Evolutionary conservation across 2,113 vertebrate genomes (phyloP).

Genomic region (Anoplopoma fimbria): DNA sequence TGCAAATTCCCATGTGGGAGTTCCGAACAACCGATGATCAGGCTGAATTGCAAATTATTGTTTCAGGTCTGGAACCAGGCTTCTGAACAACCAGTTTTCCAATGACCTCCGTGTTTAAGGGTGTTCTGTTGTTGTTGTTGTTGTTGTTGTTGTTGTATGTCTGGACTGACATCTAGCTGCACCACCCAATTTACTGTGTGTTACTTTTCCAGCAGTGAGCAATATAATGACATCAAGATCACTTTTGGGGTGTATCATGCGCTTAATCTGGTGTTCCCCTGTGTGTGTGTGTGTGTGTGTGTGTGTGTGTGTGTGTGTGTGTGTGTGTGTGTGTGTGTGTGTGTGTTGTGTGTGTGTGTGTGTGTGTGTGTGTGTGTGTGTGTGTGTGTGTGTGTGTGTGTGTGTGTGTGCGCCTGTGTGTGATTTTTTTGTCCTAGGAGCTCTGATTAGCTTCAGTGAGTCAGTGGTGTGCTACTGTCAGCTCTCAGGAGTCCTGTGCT

Average conservation of each 20-base stretch:
- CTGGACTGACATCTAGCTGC: background rate
- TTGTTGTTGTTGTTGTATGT: background rate
- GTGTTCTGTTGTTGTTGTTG: background rate
- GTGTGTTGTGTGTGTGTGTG: constrained; percentile 15
- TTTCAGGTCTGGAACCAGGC: constrained; percentile 9
- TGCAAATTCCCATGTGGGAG: background rate
- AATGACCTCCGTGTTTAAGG: background rate
- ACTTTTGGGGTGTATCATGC: background rate
- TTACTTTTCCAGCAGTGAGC: background rate
- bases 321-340: constrained; percentile 28
- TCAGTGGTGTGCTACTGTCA: constrained; percentile 63
- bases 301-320: background rate
- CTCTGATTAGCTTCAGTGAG: constrained; percentile 63
- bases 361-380: constrained; percentile 1
- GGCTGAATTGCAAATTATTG: background rate
- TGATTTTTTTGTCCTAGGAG: constrained; percentile 21
- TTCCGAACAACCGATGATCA: constrained; percentile 12
- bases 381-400: constrained; percentile 27
- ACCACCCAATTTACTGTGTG: background rate
- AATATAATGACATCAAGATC: background rate
- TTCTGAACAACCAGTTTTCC: constrained; percentile 13
- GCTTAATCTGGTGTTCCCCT: constrained; percentile 18
- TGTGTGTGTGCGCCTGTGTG: constrained; percentile 1
- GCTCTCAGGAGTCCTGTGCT: constrained; percentile 66
- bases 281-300: background rate